Conservation (phyloP, 2,888 invertebrate genomes). For the Drosophila pseudotakahashii region DNA sequence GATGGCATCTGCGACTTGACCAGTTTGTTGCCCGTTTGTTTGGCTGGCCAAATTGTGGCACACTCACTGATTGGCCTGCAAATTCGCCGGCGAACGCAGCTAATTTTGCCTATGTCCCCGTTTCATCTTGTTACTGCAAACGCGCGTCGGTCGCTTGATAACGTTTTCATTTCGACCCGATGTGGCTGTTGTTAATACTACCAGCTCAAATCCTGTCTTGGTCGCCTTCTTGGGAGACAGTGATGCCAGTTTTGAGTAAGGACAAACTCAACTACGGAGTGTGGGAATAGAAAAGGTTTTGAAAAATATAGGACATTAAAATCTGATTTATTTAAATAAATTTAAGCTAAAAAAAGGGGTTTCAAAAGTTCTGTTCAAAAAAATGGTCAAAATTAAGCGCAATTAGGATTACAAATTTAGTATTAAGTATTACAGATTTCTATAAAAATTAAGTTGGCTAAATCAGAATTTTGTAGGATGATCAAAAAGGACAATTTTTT, state of each 20-base stretch:
- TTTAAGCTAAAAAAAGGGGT: too few species aligned
- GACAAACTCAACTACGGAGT: not conserved
- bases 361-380: too few species aligned
- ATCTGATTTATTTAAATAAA: too few species aligned
- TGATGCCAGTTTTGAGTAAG: not conserved
- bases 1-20: conserved; percentile 53
- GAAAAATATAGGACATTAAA: too few species aligned
- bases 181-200: conserved; percentile 16
- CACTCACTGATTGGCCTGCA: conserved; percentile 61
- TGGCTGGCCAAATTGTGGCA: conserved; percentile 55
- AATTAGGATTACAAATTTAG: too few species aligned
- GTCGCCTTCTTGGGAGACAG: conserved; percentile 9
- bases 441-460: too few species aligned
- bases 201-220: conserved; percentile 4
- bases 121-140: conserved; percentile 38
- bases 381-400: too few species aligned
- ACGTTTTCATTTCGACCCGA: conserved; percentile 57
- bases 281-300: not conserved
- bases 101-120: conserved; percentile 53
- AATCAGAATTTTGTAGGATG: not conserved
- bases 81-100: conserved; percentile 60
- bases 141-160: conserved; percentile 60
- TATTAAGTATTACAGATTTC: too few species aligned
- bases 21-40: conserved; percentile 43
- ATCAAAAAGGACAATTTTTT: not conserved